Base-by-base conservation (phyloP, 2,113 vertebrate genomes). In the Aramus guarauna region DNA sequence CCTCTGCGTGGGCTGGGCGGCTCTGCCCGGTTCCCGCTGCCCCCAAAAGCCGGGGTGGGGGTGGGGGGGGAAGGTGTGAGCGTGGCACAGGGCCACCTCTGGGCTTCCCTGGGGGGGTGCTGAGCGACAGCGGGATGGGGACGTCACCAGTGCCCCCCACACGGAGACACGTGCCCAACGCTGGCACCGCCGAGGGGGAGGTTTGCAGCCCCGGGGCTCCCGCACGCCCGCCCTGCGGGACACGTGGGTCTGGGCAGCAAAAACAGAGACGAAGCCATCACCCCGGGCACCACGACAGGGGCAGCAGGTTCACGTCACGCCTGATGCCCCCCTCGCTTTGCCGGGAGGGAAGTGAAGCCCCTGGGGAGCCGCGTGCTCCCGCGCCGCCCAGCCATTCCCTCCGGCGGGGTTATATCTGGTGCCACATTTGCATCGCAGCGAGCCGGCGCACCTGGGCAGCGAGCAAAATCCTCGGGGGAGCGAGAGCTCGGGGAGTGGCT, bases 381-480 rank as follows among this genome's bases (percentile, higher is more conserved):
- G 39, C 21, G 50, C 47, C 72, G 22, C 29, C 36, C 23, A 63
- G 72, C 66, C 79, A 23, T 50, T 69, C 89, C 89, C 83, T 83
- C 59, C 83, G 47, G 45, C 59, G 7, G 37, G 72, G 93, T 80
- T 97, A 96, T 77, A 94, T 96, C 89, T 67, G 96, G 93, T 41
- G 7, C 29, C 86, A 0, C 37, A 97, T 97, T 97, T 97, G 96
- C 96, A 97, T 97, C 29, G 93, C 76, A 45, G 86, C 91, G 20
- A 66, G 83, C 67, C 79, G 23, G 79, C 41, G n/a, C 96, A 92
- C 82, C 72, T 74, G 94, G 91, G 91, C 75, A n/a, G 67, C 9
- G 15, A 24, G 50, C 15, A 11, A 20, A 82, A 81, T 27, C 89
- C 93, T 92, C 83, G 5, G 79, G 96, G 94, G 90, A 96, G 62